A percentile compares a stretch with the other conserved stretches of the same genome.
phyloP scores from a whole-genome alignment of 2,797 vertebrate species.

The Poecilia gillii region DNA sequence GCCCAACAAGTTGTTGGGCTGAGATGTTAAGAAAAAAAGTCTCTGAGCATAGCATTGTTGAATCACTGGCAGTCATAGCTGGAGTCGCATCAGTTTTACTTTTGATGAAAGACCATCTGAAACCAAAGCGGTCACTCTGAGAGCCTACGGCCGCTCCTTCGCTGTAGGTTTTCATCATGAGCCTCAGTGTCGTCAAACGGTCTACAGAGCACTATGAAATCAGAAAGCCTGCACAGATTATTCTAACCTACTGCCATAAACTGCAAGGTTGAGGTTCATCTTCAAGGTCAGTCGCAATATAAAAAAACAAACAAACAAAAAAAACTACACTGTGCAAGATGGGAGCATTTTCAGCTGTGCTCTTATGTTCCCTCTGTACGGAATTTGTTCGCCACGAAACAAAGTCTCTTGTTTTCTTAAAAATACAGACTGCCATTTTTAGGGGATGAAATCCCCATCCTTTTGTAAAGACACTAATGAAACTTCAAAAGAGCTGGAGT shows the following conservation, averaged over 20 bases:
- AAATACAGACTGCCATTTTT: conserved; percentile 30
- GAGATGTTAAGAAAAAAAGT: neutral
- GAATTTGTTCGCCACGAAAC: conserved; percentile 26
- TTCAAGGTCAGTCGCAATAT: conserved; percentile 67
- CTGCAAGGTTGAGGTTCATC: conserved; percentile 62
- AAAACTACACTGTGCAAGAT: conserved; percentile 33
- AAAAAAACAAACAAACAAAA: conserved; percentile 17
- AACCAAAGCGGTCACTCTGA: conserved; percentile 45
- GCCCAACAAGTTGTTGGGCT: neutral
- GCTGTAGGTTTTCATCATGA: conserved; percentile 42
- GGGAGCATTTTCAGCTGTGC: conserved; percentile 32
- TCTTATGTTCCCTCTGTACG: conserved; percentile 41
- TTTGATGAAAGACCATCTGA: conserved; percentile 35
- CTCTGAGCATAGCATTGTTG: neutral
- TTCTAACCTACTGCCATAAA: conserved; percentile 67
- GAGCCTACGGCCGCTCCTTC: conserved; percentile 22
- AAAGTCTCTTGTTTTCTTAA: conserved; percentile 30
- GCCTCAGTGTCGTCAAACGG: conserved; percentile 66
- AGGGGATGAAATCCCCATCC: conserved; percentile 1
- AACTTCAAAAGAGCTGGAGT: conserved; percentile 30
- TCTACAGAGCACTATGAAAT: conserved; percentile 69
- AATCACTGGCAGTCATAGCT: conserved; percentile 7
- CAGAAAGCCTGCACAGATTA: conserved; percentile 65
- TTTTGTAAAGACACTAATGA: conserved; percentile 12
- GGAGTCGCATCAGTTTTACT: conserved; percentile 42